These are phyloP conservation scores for Meghimatium bilineatum DNA, from an alignment of 2,888 invertebrate species.

Conservation along the genomic window DNA sequence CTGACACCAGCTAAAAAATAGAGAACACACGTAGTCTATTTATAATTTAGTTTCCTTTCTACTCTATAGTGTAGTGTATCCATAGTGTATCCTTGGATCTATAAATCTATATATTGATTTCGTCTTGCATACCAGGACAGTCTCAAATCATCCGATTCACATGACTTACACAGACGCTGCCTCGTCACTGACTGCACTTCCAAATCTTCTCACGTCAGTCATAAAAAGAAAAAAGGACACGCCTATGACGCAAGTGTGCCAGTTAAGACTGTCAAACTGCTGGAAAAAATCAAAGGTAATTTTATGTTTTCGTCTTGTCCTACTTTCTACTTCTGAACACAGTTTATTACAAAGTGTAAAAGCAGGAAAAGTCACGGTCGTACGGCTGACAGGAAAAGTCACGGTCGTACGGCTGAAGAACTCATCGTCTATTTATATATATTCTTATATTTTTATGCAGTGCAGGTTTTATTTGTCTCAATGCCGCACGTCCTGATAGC, in stretches of 20 bases:
- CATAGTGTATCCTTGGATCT: neutral
- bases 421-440: too few relatives aligned
- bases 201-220: neutral
- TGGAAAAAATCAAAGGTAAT: slow-evolving; percentile 37
- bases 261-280: slow-evolving; percentile 5
- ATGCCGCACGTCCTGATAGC: too few relatives aligned
- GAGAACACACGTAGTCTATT: neutral
- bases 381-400: too few relatives aligned
- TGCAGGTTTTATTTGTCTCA: too few relatives aligned
- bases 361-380: too few relatives aligned
- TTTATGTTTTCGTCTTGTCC: too few relatives aligned
- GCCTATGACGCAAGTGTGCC: slow-evolving; percentile 4
- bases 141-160: neutral
- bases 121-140: neutral
- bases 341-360: too few relatives aligned
- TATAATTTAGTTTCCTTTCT: neutral
- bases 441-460: too few relatives aligned
- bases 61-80: too few relatives aligned
- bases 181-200: neutral
- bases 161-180: neutral
- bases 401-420: too few relatives aligned
- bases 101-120: neutral
- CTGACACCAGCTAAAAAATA: neutral
- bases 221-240: neutral
- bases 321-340: too few relatives aligned